Percentiles rank a stretch among this genome's conserved stretches.
Evolutionary conservation across 2,113 vertebrate species (phyloP).

Genomic region (Dromaius novaehollandiae): DNA sequence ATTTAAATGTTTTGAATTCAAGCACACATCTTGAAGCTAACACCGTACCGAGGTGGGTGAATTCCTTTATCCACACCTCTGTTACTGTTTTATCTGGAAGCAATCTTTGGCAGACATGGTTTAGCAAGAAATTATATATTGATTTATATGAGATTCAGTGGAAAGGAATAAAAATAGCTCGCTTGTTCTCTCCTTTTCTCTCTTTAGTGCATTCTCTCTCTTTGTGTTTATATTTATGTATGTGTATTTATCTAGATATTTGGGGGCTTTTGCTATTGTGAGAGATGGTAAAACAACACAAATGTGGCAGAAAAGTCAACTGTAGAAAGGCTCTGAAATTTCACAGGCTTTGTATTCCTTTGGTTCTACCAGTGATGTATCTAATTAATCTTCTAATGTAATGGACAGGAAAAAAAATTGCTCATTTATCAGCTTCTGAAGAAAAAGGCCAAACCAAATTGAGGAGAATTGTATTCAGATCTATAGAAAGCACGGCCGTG

Average conservation of each 20-base stretch:
- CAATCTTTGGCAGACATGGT: neutral
- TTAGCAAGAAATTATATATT: neutral
- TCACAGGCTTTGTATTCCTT: neutral
- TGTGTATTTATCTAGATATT: neutral
- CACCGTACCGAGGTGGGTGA: neutral
- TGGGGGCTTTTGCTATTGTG: rapidly evolving
- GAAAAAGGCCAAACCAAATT: neutral
- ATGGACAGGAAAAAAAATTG: neutral
- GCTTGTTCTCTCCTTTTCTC: neutral
- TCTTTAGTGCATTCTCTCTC: neutral
- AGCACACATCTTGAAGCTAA: neutral
- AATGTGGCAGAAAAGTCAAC: neutral
- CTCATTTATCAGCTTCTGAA: neutral
- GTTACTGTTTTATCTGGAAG: neutral
- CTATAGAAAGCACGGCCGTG: neutral
- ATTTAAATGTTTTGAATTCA: neutral
- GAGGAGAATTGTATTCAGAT: neutral
- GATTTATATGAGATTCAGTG: neutral
- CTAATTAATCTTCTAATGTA: neutral
- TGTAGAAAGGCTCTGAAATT: neutral
- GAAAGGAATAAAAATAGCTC: neutral
- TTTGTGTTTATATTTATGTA: neutral
- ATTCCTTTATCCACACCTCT: neutral
- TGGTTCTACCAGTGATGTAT: neutral
- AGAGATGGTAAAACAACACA: neutral